These are phyloP conservation scores for Channallabes apus DNA, from an alignment of 2,797 vertebrate species.

Conservation along the genomic window DNA sequence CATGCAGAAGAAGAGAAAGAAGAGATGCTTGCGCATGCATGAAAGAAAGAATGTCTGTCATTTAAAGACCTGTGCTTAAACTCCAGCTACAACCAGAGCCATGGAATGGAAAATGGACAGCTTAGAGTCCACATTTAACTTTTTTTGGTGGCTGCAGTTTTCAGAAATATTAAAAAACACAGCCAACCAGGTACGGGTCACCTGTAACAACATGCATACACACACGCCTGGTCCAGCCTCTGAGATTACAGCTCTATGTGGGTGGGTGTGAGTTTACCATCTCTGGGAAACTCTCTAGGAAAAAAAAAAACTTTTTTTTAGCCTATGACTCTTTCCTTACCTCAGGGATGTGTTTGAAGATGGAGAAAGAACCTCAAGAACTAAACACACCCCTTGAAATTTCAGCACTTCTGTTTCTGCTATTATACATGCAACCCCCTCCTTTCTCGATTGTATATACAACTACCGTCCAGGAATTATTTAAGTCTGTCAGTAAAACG, in stretches of 20 bases:
- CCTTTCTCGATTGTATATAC: constrained; percentile 48
- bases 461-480: constrained; percentile 62
- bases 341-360: constrained; percentile 34
- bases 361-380: constrained; percentile 5
- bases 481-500: constrained; percentile 62
- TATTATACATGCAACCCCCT: constrained; percentile 22
- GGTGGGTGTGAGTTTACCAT: constrained; percentile 60
- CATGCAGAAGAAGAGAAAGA: constrained; percentile 37
- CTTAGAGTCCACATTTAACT: constrained; percentile 17
- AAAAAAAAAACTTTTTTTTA: constrained; percentile 45
- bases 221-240: constrained; percentile 41
- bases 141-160: constrained; percentile 65
- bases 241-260: constrained; percentile 42
- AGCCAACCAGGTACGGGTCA: constrained; percentile 73
- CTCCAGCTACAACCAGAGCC: constrained; percentile 25
- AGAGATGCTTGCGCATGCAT: constrained; percentile 32
- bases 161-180: constrained; percentile 66
- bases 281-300: constrained; percentile 44
- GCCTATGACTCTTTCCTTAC: constrained; percentile 42
- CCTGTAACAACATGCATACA: constrained; percentile 63
- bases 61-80: constrained; percentile 15
- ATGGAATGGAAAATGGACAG: constrained; percentile 30
- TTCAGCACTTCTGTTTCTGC: constrained; percentile 51
- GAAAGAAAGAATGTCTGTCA: constrained; percentile 41
- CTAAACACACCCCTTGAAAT: constrained; percentile 47